phyloP scores from a whole-genome alignment of 2,797 vertebrate genomes.

The Acrossocheilus wenchowensis region DNA sequence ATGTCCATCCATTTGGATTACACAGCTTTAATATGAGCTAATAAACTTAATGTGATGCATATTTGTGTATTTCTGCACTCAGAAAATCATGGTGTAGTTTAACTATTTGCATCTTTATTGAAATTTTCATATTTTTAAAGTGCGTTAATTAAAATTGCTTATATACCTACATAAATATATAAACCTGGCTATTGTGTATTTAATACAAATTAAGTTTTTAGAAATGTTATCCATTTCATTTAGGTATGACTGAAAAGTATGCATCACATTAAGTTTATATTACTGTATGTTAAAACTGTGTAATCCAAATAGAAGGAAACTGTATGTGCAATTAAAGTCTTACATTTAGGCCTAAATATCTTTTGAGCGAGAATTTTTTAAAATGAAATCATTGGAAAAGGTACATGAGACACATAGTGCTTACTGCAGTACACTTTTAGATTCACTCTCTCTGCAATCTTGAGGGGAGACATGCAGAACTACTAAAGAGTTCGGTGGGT shows the following conservation, averaged over 20 bases:
- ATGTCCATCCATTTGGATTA: too few species aligned
- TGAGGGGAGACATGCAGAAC: constrained; percentile 62
- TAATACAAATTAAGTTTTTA: too few species aligned
- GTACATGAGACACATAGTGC: neutral
- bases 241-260: too few species aligned
- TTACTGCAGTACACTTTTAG: neutral
- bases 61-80: neutral
- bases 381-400: neutral
- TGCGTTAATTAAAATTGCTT: neutral
- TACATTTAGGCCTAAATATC: neutral
- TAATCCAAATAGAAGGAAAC: neutral
- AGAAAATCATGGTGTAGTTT: neutral
- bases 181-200: neutral
- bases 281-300: neutral
- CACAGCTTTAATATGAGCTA: too few species aligned
- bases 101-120: neutral
- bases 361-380: neutral
- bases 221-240: too few species aligned
- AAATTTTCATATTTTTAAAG: neutral
- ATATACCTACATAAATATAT: neutral
- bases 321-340: neutral
- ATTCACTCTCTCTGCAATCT: constrained; percentile 59
- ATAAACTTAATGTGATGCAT: too few species aligned
- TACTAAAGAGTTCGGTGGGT: constrained; percentile 58
- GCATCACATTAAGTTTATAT: too few species aligned